Percentiles rank a stretch among this genome's conserved stretches.
phyloP scores from a whole-genome alignment of 2,888 invertebrate species.

The Xestia c-nigrum region DNA sequence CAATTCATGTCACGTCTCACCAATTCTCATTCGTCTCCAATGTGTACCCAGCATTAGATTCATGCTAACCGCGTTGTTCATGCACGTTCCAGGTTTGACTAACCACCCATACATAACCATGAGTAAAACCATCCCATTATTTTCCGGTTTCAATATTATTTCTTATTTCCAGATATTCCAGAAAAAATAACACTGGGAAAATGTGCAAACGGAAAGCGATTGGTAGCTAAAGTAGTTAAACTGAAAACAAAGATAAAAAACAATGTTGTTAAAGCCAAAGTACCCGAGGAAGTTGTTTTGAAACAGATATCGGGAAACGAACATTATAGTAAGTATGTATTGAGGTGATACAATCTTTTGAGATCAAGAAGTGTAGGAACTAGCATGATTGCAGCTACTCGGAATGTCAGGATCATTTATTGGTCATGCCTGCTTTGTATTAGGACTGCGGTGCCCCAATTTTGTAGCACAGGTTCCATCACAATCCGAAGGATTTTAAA shows the following conservation, averaged over 20 bases:
- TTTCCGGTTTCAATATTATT: not conserved
- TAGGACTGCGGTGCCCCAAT: not conserved
- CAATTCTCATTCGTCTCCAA: too few species aligned
- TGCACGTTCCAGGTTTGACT: too few species aligned
- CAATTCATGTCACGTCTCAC: too few species aligned
- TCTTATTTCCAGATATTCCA: constrained; percentile 82
- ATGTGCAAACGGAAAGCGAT: constrained; percentile 80
- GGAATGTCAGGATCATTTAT: not conserved
- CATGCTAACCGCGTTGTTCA: too few species aligned
- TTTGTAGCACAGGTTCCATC: not conserved
- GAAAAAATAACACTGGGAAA: constrained; percentile 83
- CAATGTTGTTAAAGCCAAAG: not conserved
- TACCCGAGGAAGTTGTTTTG: constrained; percentile 27
- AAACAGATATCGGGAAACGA: constrained; percentile 49
- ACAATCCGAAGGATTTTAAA: not conserved
- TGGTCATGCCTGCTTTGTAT: not conserved
- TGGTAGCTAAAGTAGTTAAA: constrained; percentile 80
- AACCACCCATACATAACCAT: too few species aligned
- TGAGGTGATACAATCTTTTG: not conserved
- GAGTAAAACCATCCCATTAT: not conserved
- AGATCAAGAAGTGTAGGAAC: not conserved
- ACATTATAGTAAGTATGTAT: constrained; percentile 43
- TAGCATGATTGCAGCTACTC: not conserved
- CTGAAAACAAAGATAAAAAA: constrained; percentile 28
- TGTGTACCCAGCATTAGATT: too few species aligned